These are phyloP conservation scores for Drosophila robusta DNA, from an alignment of 2,888 invertebrate species.

Conservation along the genomic window DNA sequence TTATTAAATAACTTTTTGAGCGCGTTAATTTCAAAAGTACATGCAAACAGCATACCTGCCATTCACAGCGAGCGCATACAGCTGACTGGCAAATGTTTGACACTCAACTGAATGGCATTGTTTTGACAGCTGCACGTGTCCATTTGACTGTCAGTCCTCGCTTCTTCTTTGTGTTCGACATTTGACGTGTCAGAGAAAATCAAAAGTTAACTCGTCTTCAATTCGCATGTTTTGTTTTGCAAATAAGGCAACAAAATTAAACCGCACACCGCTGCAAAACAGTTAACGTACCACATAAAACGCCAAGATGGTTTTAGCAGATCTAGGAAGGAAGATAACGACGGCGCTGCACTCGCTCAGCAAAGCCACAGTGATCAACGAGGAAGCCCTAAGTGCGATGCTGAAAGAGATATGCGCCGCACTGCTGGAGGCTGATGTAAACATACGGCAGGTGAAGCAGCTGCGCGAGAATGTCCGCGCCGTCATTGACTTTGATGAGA, in stretches of 20 bases:
- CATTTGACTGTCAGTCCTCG: conserved; percentile 33
- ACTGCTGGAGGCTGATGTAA: conserved; percentile 98
- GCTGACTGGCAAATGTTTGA: conserved; percentile 4
- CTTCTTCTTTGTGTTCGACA: conserved; percentile 42
- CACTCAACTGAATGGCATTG: conserved; percentile 23
- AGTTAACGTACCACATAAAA: conserved; percentile 37
- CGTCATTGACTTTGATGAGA: conserved; percentile 99
- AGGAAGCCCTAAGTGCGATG: conserved; percentile 99
- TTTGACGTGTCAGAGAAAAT: conserved; percentile 62
- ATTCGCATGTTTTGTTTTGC: conserved; percentile 56
- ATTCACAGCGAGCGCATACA: conserved; percentile 16
- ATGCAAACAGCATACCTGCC: conserved; percentile 5
- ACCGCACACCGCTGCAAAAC: conserved; percentile 40
- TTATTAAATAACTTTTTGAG: conserved; percentile 28
- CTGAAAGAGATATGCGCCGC: conserved; percentile 99
- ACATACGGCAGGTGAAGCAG: conserved; percentile 97
- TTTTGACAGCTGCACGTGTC: conserved; percentile 45
- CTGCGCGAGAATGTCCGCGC: conserved; percentile 98
- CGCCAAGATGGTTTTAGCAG: conserved; percentile 98
- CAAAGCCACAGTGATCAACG: conserved; percentile 99
- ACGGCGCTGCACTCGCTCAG: conserved; percentile 98
- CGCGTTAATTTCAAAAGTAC: conserved; percentile 35
- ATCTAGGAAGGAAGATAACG: conserved; percentile 99
- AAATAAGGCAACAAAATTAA: conserved; percentile 43
- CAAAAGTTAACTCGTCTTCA: conserved; percentile 42